Percentiles rank a stretch among this genome's conserved stretches.
Conservation (phyloP, 2,797 vertebrate species). For the Aythya fuligula region DNA sequence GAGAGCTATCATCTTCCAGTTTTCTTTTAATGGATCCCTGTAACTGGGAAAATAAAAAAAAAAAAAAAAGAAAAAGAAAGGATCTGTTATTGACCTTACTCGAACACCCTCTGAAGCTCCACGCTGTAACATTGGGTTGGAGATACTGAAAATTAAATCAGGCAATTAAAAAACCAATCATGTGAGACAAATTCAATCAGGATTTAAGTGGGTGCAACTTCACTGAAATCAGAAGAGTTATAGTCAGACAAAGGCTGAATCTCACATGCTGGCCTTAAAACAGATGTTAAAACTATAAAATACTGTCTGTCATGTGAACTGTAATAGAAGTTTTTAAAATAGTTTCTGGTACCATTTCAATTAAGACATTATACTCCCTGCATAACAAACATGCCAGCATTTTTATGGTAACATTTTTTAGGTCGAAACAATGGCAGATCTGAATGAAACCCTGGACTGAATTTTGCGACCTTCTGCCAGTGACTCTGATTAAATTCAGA, state of each 20-base stretch:
- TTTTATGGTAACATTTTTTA: constrained; percentile 62
- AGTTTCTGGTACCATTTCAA: constrained; percentile 66
- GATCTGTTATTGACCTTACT: constrained; percentile 8
- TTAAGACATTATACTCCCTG: constrained; percentile 59
- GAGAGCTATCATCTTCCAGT: constrained; percentile 81
- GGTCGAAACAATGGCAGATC: constrained; percentile 45
- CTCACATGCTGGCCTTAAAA: constrained; percentile 37
- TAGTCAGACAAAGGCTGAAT: constrained; percentile 25
- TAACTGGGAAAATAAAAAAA: constrained; percentile 69
- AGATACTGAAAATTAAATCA: constrained; percentile 59
- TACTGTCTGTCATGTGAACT: constrained; percentile 49
- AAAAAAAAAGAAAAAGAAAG: constrained; percentile 16
- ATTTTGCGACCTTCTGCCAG: constrained; percentile 38
- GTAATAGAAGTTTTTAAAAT: constrained; percentile 51
- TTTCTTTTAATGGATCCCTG: constrained; percentile 88
- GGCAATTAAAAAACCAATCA: constrained; percentile 56
- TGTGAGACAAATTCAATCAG: constrained; percentile 49
- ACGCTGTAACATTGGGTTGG: not conserved
- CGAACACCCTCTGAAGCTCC: not conserved
- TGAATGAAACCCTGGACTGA: constrained; percentile 34
- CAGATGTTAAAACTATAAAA: constrained; percentile 64
- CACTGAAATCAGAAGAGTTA: constrained; percentile 28
- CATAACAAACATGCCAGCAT: constrained; percentile 58
- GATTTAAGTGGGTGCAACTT: constrained; percentile 41
- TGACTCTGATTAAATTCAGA: constrained; percentile 34